A percentile compares a stretch with the other conserved stretches of the same genome.
Evolutionary conservation across 1,140 invertebrate species (phyloP).

Genomic region (Hyles euphorbiae): DNA sequence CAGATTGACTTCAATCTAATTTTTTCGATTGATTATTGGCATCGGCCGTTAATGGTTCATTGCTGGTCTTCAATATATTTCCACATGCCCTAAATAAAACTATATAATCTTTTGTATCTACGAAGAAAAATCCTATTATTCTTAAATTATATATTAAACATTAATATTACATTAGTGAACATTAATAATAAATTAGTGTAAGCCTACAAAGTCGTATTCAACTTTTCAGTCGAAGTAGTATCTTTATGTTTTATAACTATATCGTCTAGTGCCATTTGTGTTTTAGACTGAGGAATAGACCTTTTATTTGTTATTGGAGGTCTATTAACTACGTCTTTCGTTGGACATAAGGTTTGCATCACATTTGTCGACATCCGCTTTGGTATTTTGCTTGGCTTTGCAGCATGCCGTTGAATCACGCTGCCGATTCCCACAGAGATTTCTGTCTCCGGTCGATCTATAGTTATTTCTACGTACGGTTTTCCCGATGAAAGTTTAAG

Average conservation of each 20-base stretch:
- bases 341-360: too few species aligned
- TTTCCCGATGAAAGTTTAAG: conserved; percentile 11
- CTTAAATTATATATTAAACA: too few species aligned
- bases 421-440: conserved; percentile 28
- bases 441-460: conserved; percentile 31
- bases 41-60: too few species aligned
- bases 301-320: conserved; percentile 4
- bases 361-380: conserved; percentile 14
- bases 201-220: conserved; percentile 32
- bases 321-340: too few species aligned
- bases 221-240: conserved; percentile 13
- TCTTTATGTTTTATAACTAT: conserved; percentile 21
- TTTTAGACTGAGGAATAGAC: conserved; percentile 22
- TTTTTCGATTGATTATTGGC: too few species aligned
- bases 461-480: conserved; percentile 32
- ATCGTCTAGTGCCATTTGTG: conserved; percentile 28
- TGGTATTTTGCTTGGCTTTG: conserved; percentile 45
- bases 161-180: too few species aligned
- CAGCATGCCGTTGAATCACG: conserved; percentile 2
- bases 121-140: too few species aligned
- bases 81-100: too few species aligned
- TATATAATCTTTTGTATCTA: too few species aligned
- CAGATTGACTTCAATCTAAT: too few species aligned
- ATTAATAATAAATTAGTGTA: not conserved
- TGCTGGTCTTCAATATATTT: too few species aligned